Conservation (phyloP, 2,888 invertebrate genomes). For the Synanthedon tipuliformis region DNA sequence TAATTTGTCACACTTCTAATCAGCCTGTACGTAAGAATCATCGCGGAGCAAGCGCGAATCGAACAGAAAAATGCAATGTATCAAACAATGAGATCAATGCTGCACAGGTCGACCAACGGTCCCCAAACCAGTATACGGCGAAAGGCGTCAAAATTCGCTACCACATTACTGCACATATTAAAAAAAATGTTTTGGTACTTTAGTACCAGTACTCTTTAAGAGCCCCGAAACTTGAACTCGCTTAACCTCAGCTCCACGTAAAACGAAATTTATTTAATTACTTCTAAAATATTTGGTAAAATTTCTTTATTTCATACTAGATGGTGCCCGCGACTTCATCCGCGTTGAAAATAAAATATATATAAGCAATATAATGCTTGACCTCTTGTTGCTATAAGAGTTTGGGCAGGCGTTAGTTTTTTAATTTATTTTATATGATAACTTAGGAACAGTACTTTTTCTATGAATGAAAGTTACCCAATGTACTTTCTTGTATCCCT, state of each 20-base stretch:
- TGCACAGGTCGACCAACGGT: slow-evolving; percentile 55
- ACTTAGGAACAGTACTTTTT: too few species aligned
- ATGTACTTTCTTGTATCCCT: too few species aligned
- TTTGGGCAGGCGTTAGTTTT: too few species aligned
- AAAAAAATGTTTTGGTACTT: neutral
- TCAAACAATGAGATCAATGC: slow-evolving; percentile 50
- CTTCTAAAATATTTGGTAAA: too few species aligned
- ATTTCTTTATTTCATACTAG: too few species aligned
- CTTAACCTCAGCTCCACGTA: neutral
- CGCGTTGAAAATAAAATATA: too few species aligned
- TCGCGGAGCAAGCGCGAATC: slow-evolving; percentile 10
- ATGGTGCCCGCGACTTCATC: too few species aligned
- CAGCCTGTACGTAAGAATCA: slow-evolving; percentile 29
- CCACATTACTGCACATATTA: neutral
- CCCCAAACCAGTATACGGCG: slow-evolving; percentile 41
- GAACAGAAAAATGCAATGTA: slow-evolving; percentile 55
- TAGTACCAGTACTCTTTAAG: neutral
- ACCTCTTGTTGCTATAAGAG: too few species aligned
- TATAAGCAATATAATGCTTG: too few species aligned
- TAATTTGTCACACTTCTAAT: slow-evolving; percentile 1
- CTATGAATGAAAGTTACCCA: too few species aligned
- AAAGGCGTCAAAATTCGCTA: slow-evolving; percentile 7
- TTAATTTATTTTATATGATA: too few species aligned
- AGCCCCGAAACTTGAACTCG: neutral
- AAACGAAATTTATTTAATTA: too few species aligned